Evolutionary conservation across 2,113 vertebrate species (phyloP).

Genomic region (Grus americana): DNA sequence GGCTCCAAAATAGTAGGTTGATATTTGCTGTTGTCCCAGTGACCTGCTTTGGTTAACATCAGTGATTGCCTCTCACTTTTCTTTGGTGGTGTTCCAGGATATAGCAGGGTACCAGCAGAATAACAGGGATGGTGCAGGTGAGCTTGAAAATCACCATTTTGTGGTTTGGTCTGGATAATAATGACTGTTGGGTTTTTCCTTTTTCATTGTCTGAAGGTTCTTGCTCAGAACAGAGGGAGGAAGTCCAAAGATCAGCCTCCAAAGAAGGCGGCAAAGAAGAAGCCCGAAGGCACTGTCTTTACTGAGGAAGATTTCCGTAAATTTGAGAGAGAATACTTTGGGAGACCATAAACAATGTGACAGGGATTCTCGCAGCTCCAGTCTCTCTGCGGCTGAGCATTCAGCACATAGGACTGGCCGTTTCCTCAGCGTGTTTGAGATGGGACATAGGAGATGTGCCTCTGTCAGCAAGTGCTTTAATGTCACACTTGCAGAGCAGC

Average conservation of each 20-base stretch:
- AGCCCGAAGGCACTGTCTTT: conserved; percentile 71
- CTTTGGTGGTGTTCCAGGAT: not conserved
- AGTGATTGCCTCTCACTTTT: not conserved
- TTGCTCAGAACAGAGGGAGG: conserved; percentile 74
- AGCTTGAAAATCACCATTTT: not conserved
- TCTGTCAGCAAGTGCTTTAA: not conserved
- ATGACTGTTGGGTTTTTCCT: not conserved
- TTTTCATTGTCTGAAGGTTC: conserved; percentile 58
- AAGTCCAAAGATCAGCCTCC: conserved; percentile 75
- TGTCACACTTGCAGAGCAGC: not conserved
- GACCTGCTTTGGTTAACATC: not conserved
- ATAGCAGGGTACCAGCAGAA: not conserved
- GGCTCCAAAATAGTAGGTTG: not conserved
- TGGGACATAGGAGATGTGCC: not conserved
- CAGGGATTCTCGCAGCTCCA: not conserved
- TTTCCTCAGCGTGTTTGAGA: fast-evolving
- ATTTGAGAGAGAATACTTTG: conserved; percentile 81
- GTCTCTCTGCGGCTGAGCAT: not conserved
- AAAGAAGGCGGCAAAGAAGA: conserved; percentile 61
- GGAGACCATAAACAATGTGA: conserved; percentile 7
- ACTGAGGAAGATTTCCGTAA: conserved; percentile 80
- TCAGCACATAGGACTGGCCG: fast-evolving
- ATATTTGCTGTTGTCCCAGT: not conserved
- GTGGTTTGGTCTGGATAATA: not conserved
- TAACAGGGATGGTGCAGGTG: not conserved